Percentiles rank a stretch among this genome's conserved stretches.
These are phyloP conservation scores for Epistrophe eligans DNA, from an alignment of 2,888 invertebrate genomes.

Conservation along the genomic window DNA sequence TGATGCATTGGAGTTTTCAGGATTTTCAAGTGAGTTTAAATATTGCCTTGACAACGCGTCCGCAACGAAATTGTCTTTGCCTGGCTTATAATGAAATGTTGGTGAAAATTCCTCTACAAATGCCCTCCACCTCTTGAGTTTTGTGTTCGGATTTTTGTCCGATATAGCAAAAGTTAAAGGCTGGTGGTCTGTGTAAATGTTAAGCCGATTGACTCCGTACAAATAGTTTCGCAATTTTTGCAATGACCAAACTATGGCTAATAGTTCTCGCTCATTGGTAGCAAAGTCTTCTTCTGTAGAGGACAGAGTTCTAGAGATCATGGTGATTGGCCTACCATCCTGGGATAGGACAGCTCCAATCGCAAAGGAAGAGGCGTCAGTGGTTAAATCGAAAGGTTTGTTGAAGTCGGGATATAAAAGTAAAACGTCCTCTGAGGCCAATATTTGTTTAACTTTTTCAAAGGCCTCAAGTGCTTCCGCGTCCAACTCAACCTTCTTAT, in stretches of 20 bases:
- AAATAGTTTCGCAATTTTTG: constrained; percentile 52
- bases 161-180: constrained; percentile 53
- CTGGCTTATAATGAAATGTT: too few species aligned
- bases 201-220: constrained; percentile 41
- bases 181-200: constrained; percentile 58
- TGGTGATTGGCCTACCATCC: constrained; percentile 38
- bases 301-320: constrained; percentile 51
- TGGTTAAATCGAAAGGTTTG: constrained; percentile 10
- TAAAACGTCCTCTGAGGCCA: constrained; percentile 59
- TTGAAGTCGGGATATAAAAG: constrained; percentile 33
- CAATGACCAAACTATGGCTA: constrained; percentile 54
- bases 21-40: too few species aligned
- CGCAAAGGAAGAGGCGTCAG: constrained; percentile 35
- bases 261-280: constrained; percentile 45
- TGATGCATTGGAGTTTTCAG: too few species aligned
- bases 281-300: constrained; percentile 40
- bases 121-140: too few species aligned
- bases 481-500: constrained; percentile 48
- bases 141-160: constrained; percentile 11
- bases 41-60: too few species aligned
- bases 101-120: too few species aligned
- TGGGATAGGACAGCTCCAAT: constrained; percentile 46
- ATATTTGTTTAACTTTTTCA: constrained; percentile 51
- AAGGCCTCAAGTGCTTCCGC: constrained; percentile 58
- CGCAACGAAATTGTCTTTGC: too few species aligned